Evolutionary conservation across 1,140 invertebrate species (phyloP).

Genomic region (Drosophila guanche): DNA sequence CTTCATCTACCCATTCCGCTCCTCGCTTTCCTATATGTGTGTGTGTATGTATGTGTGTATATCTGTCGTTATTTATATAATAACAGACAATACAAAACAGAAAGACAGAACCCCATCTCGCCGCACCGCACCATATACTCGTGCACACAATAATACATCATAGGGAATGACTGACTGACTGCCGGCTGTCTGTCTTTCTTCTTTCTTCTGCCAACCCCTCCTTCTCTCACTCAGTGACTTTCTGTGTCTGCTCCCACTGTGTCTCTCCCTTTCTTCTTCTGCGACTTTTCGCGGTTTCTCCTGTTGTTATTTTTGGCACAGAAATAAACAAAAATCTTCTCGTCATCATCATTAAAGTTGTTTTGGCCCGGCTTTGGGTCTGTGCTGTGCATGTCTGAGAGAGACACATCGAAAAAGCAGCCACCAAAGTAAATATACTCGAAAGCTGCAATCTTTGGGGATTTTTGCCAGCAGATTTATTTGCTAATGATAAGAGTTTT

Average conservation of each 20-base stretch:
- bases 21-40: too few relatives aligned
- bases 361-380: slow-evolving; percentile 24
- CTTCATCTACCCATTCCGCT: too few relatives aligned
- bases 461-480: slow-evolving; percentile 12
- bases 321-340: slow-evolving; percentile 37
- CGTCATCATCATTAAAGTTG: slow-evolving; percentile 74
- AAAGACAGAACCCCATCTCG: neutral
- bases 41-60: neutral
- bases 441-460: slow-evolving; percentile 34
- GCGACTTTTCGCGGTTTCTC: slow-evolving; percentile 22
- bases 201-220: neutral
- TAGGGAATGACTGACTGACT: slow-evolving; percentile 11
- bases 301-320: slow-evolving; percentile 62
- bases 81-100: slow-evolving; percentile 29
- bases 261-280: slow-evolving; percentile 3
- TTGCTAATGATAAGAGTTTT: too few relatives aligned
- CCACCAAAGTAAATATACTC: slow-evolving; percentile 5
- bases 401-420: slow-evolving; percentile 30
- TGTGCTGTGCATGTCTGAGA: slow-evolving; percentile 25
- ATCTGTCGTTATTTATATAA: slow-evolving; percentile 51
- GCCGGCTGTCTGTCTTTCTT: slow-evolving; percentile 9
- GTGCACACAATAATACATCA: slow-evolving; percentile 36
- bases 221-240: neutral
- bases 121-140: neutral
- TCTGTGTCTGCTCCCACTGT: too few relatives aligned